Conservation (phyloP, 2,888 invertebrate genomes). For the Aphodius granarius region DNA sequence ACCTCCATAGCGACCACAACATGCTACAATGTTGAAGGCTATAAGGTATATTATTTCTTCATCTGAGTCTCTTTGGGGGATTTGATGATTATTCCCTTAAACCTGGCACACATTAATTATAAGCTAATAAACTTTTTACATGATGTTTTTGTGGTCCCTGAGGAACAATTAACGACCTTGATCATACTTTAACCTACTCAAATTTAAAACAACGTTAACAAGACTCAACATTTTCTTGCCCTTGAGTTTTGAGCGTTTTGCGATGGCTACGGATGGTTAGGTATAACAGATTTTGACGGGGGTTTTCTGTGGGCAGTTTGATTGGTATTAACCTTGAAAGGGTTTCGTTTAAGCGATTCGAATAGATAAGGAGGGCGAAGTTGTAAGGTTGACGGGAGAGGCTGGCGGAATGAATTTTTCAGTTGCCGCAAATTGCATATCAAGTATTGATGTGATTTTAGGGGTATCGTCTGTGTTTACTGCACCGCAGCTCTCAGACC, state of each 20-base stretch:
- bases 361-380: background rate
- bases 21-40: too few species aligned
- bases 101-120: too few species aligned
- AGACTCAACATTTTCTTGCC: too few species aligned
- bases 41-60: too few species aligned
- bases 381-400: slow-evolving; percentile 18
- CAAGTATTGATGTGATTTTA: slow-evolving; percentile 49
- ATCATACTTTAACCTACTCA: too few species aligned
- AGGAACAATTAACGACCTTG: too few species aligned
- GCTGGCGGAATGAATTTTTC: slow-evolving; percentile 46
- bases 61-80: too few species aligned
- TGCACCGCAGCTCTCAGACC: slow-evolving; percentile 25
- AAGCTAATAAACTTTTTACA: too few species aligned
- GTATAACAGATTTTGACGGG: background rate
- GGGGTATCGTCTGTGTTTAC: slow-evolving; percentile 34
- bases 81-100: too few species aligned
- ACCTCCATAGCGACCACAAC: background rate
- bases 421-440: slow-evolving; percentile 48
- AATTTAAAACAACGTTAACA: too few species aligned
- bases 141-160: too few species aligned
- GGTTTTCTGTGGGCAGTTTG: background rate
- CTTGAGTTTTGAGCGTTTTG: background rate
- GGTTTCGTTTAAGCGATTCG: slow-evolving; percentile 5
- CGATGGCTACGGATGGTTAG: background rate
- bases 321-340: slow-evolving; percentile 15